Evolutionary conservation across 2,797 vertebrate species (phyloP), one percentile per base, ranked within the genome.

Genomic region (Ataeniobius toweri): DNA sequence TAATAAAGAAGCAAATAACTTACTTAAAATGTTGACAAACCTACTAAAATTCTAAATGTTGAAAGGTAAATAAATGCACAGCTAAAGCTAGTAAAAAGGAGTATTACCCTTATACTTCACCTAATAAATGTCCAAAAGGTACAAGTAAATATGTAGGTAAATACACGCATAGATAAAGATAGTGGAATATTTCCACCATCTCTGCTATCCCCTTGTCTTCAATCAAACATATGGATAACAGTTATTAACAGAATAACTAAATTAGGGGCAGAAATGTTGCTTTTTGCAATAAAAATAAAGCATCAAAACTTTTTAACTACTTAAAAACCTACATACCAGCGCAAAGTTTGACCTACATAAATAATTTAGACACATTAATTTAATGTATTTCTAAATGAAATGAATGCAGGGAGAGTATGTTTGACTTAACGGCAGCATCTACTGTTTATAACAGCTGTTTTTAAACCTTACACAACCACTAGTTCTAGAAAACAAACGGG

Each of bases 401-500:
- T n/a, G 6, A 13, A 22, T 28, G 22, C 3, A 22, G 10, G 16
- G 0, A 36, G 0, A 73, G 20, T 7, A 55, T 0, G 31, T 16
- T 28, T 31, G 10, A 22, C 8, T 24, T 3, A 76, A 53, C 5
- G 39, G 2, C 4, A 31, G 53, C 77, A 24, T 72, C 2, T 3
- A 5, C 13, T 44, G 20, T 74, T 50, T 12, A 74, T 72, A 1
- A 20, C 4, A 0, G 3, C 2, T 53, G 9, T 24, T 22, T 77
- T 73, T 10, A 48, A 46, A 1, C 31, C 9, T 56, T 22, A 22
- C 6, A n/a, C 1, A 50, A 56, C 24, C 53, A 28, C 1, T 76
- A 58, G 39, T 70, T 69, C 6, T 53, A 41, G 63, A 53, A 67
- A 80, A 73, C 65, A 78, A 41, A 6, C 1, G 18, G 73, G 93